Percentiles rank a stretch among this genome's conserved stretches.
Conservation (phyloP, 2,797 vertebrate species). For the Chiroxiphia lanceolata region DNA sequence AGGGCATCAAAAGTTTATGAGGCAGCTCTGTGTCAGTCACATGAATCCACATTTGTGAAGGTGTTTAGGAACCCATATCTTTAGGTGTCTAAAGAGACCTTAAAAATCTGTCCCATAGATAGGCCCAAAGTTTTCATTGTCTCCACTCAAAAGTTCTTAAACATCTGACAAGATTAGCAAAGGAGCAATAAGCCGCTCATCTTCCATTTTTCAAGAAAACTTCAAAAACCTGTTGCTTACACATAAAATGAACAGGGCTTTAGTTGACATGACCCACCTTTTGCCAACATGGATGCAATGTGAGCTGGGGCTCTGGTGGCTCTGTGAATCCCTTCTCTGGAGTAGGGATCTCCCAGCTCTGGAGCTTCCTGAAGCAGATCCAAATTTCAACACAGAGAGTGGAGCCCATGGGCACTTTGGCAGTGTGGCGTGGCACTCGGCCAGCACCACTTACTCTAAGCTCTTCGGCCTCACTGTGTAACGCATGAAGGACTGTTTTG, state of each 20-base stretch:
- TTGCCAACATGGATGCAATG: rapidly evolving
- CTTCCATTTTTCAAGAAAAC: not conserved
- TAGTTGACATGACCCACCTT: not conserved
- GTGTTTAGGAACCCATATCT: not conserved
- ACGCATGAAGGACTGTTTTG: constrained; percentile 16
- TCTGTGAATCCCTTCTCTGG: not conserved
- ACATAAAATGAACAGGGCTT: not conserved
- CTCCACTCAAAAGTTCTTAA: not conserved
- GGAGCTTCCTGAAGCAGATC: constrained; percentile 34
- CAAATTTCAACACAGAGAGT: constrained; percentile 15
- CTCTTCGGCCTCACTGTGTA: not conserved
- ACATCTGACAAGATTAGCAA: not conserved
- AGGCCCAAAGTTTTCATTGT: not conserved
- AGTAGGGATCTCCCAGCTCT: not conserved
- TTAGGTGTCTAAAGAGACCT: not conserved
- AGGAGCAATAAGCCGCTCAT: not conserved
- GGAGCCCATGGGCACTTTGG: constrained; percentile 56
- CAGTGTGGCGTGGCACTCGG: not conserved
- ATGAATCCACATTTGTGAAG: not conserved
- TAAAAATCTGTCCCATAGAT: not conserved
- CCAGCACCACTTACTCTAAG: constrained; percentile 46
- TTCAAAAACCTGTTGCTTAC: not conserved
- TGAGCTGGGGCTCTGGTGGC: rapidly evolving
- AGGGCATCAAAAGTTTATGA: constrained; percentile 52
- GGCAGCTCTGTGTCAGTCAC: constrained; percentile 11